phyloP scores from a whole-genome alignment of 2,113 vertebrate genomes.

The Paradisaea rubra region DNA sequence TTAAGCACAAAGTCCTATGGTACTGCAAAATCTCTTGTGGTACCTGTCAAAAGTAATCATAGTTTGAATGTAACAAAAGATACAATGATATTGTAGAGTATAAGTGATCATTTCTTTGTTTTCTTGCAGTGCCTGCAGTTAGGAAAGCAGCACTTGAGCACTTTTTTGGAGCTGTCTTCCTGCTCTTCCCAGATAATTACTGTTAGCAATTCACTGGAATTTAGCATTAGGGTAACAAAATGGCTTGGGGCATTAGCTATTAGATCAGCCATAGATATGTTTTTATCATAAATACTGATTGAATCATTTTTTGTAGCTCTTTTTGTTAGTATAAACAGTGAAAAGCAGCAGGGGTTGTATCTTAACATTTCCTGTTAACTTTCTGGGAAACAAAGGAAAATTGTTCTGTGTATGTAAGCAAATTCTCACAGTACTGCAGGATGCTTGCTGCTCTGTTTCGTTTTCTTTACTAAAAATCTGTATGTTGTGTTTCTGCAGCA shows the following conservation, averaged over 20 bases:
- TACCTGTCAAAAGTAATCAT: not conserved
- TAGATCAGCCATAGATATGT: not conserved
- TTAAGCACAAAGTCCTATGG: not conserved
- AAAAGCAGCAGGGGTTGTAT: not conserved
- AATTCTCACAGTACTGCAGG: not conserved
- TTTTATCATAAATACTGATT: not conserved
- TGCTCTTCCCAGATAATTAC: not conserved
- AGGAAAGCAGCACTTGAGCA: not conserved
- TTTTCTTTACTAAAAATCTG: not conserved
- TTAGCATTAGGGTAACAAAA: not conserved
- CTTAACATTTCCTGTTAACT: not conserved
- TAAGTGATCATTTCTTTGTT: not conserved
- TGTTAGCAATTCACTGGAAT: not conserved
- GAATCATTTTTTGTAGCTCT: not conserved
- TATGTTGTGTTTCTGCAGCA: not conserved
- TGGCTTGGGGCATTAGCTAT: not conserved
- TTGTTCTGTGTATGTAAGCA: not conserved
- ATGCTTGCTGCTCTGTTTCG: accelerated
- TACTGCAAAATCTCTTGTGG: not conserved
- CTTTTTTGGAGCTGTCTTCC: not conserved
- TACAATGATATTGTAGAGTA: not conserved
- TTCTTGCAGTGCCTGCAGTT: not conserved
- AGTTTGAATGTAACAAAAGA: not conserved
- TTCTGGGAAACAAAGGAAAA: not conserved
- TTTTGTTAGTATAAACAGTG: not conserved